Evolutionary conservation across 2,888 invertebrate species (phyloP), one percentile per base, ranked within the genome.

Genomic region (Acrobasis suavella): DNA sequence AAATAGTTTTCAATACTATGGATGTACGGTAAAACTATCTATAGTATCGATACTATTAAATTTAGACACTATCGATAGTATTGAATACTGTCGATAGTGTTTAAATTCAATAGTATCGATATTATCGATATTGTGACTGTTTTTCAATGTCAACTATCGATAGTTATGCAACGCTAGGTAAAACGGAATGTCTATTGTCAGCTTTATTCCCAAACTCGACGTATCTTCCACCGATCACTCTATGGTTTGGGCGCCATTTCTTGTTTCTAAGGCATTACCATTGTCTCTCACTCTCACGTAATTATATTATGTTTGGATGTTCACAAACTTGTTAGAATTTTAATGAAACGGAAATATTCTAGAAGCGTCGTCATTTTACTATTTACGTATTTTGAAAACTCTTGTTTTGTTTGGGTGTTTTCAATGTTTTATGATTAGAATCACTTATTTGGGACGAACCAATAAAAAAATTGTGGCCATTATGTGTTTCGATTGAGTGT

Each of bases 171-270:
- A n/a, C n/a, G n/a, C n/a, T n/a, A n/a, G n/a, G n/a, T n/a, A n/a
- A n/a, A n/a, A n/a, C n/a, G n/a, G n/a, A n/a, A n/a, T n/a, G n/a
- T n/a, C n/a, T n/a, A n/a, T n/a, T n/a, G n/a, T n/a, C n/a, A n/a
- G n/a, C n/a, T 32, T 32, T 32, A 22, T 22, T 22, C 22, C 22
- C 22, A 22, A 22, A 3, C n/a, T 14, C 12, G 16, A 3, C 55
- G 39, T 55, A 39, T 55, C 55, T 39, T 39, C 55, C 7, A 2
- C 12, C 65, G 62, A 61, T 64, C 55, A 62, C 62, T 55, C 59
- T 51, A 62, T 62, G 62, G 56, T 67, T 65, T 62, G 60, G 63
- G 69, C 64, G 60, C 62, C 59, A 56, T 66, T 71, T 68, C 62
- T 65, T 68, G 64, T 69, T 63, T 60, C 61, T 42, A 55, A 62